Base-by-base conservation (phyloP, 2,797 vertebrate species). In the Botia almorhae region DNA sequence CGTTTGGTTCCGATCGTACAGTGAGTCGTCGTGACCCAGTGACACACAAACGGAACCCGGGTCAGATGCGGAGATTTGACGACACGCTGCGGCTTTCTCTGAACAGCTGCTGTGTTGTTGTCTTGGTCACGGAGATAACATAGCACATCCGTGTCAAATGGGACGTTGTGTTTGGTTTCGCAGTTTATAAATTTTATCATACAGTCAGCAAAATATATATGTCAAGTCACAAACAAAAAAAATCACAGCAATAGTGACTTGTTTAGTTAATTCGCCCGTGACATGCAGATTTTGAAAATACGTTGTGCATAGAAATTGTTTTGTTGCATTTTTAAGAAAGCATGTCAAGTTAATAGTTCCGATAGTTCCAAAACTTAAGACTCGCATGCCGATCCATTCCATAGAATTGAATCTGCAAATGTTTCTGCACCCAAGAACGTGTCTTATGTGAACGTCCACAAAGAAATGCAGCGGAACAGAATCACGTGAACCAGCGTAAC, bases 21-120 rank as follows among this genome's bases (percentile, higher is more conserved):
- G 26, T 4, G 14, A 2, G 16, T 6, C 16, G 21, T 60, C 19
- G 55, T 19, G 68, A 71, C 69, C 68, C 58, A 71, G 43, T 71
- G 68, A 71, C 68, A 79, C 68, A 53, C 69, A 64, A 72, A 72
- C 68, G 43, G 46, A 23, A 53, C 58, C 12, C 4, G 4, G 46
- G 23, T 50, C 55, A 79, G 16, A 43, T 74, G 56, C 33, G n/a
- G 7, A 65, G 29, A 65, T 19, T 10, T 65, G 13, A 70, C 33
- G 46, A 23, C 19, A 17, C 14, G 50, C 50, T 0, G 1, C n/a
- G 10, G 74, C 56, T 43, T 76, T 39, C n/a, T 19, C 29, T 46
- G 43, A 13, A 64, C 39, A 68, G 19, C 29, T 29, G 51, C 29
- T 56, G 53, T 3, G 11, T 43, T 55, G 69, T 55, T 48, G 19